Evolutionary conservation across 2,888 invertebrate species (phyloP).

Genomic region (Synergus gifuensis): DNA sequence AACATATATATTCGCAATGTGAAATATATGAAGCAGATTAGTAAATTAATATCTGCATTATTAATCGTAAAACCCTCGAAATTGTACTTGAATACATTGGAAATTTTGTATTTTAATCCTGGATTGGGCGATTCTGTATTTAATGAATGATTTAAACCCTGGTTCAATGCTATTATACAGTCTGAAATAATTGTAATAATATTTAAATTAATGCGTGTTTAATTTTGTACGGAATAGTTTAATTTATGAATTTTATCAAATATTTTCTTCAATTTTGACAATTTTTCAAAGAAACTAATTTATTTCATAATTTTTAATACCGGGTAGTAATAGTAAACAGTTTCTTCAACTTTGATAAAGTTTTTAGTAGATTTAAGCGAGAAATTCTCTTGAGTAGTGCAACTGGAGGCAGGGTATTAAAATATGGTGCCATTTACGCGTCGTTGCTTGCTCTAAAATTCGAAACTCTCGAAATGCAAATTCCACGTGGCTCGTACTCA

Average conservation of each 20-base stretch:
- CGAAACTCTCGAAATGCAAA: slow-evolving; percentile 14
- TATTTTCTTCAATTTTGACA: too few relatives aligned
- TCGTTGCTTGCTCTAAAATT: not conserved
- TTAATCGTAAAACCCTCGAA: not conserved
- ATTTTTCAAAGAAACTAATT: not conserved
- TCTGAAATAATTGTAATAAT: not conserved
- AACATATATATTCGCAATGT: not conserved
- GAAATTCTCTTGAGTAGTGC: not conserved
- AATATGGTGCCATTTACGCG: not conserved
- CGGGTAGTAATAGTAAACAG: not conserved
- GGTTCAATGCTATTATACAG: not conserved
- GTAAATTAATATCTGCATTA: not conserved
- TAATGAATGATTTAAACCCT: not conserved
- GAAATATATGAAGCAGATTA: not conserved
- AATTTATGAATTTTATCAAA: not conserved
- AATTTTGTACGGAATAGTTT: too few relatives aligned
- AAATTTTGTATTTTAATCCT: slow-evolving; percentile 14
- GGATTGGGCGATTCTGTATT: not conserved
- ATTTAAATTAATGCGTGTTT: not conserved
- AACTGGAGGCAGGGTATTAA: not conserved
- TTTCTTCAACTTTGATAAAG: not conserved
- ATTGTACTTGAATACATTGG: not conserved
- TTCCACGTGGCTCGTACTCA: not conserved
- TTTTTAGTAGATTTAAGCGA: not conserved
- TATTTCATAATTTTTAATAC: not conserved